Base-by-base conservation (phyloP, 2,113 vertebrate genomes). In the Noturus placidus region DNA sequence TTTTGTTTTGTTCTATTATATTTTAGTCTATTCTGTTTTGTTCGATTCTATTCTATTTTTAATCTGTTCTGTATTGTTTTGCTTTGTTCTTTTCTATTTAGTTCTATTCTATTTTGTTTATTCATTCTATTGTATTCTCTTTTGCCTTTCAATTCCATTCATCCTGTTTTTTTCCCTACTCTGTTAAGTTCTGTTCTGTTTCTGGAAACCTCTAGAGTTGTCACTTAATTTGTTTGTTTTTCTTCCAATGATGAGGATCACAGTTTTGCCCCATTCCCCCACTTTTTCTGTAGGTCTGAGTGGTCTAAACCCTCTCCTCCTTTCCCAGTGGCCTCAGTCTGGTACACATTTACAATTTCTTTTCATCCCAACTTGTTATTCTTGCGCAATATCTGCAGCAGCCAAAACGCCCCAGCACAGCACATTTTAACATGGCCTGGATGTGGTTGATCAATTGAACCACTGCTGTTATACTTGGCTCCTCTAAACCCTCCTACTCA, bases 381-480 rank as follows among this genome's bases (percentile, higher is more conserved):
- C 72, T 90, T 88, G 77, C 89, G 88, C 86, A 88, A 69, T 83
- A 78, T 79, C 69, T 57, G 4, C 20, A 69, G 84, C 78, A 59
- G 77, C 88, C 76, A 89, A 91, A 88, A 83, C 42, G 56, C 74
- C 84, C 84, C 76, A 77, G 82, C 88, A 65, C 30, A 80, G 87
- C 79, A 86, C 70, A 79, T 92, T 91, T 91, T 89, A 89, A 33
- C 69, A 89, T 91, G 85, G 91, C 90, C 89, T 88, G 91, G 87
- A 89, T 91, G 91, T 88, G 91, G 91, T 87, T 87, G 89, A 85
- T 88, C 59, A 30, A 70, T 88, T 92, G 88, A 89, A 92, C 92
- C 91, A 90, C 82, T 72, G 67, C 69, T 91, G 92, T 93, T 94
- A 90, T 93, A 91, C 93, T 92, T 93, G 92, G 89, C 63, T 8